Evolutionary conservation across 2,113 vertebrate genomes (phyloP), one percentile per base, ranked within the genome.

Genomic region (Limnothrissa miodon): DNA sequence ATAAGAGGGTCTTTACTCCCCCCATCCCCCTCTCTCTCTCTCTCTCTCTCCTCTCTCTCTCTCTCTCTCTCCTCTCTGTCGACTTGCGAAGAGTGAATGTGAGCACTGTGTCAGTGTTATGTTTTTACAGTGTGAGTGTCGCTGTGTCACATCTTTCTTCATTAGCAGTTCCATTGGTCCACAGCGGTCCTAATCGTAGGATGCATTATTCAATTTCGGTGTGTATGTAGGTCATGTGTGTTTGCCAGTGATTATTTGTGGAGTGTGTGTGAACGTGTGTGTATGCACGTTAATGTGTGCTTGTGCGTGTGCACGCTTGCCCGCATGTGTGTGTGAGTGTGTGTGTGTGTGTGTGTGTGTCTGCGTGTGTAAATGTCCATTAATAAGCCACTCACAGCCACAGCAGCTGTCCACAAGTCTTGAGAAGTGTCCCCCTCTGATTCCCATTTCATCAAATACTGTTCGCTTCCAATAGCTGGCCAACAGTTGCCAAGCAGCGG

Each of bases 401-500:
- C 29, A 39, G 66, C 33, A 36, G 29, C 66, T 74, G 90, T 91
- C 90, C 87, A 82, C 39, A n/a, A 59, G 53, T 83, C 81, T 84
- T 74, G 83, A 85, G 83, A 86, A 88, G 86, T 90, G 80, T 86
- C 89, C 90, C 92, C 89, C 81, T 66, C 80, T 21, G 85, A 89
- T 89, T 87, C 45, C 23, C 88, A 83, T 88, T 89, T 88, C 82
- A 89, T 90, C 92, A 88, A 88, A 88, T 85, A 82, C 39, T 29
- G 83, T 90, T 91, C 90, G 81, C 45, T 5, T 45, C 89, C 87
- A 78, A 84, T 89, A 85, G 89, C n/a, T n/a, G 90, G 84, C 89
- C 84, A 92, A 90, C 91, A 90, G 91, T 89, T 91, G 90, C 88
- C 87, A 89, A 91, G 81, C 89, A 84, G 86, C 59, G 29, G 59